Percentiles rank a stretch among this genome's conserved stretches.
Evolutionary conservation across 2,888 invertebrate species (phyloP).

Genomic region (Drosophila infuscata): DNA sequence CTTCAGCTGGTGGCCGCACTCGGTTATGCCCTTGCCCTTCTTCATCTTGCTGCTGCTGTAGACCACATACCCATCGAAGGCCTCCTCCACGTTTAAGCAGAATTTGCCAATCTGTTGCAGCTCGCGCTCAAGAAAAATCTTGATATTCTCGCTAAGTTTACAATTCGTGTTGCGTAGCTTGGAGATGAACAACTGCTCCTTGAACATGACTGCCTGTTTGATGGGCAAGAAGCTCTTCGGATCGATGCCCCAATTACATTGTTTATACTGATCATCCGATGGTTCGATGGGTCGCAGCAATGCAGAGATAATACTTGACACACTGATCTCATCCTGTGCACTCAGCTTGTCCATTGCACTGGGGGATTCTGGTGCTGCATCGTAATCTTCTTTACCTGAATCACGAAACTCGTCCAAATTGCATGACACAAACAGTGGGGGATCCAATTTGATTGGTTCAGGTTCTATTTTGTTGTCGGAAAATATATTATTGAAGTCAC

Average conservation of each 20-base stretch:
- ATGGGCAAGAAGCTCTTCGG: conserved; percentile 72
- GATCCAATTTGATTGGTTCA: conserved; percentile 38
- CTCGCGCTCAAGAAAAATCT: conserved; percentile 79
- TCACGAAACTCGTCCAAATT: conserved; percentile 43
- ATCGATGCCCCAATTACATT: conserved; percentile 71
- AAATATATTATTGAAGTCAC: fast-evolving
- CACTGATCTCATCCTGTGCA: conserved; percentile 80
- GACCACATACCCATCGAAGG: conserved; percentile 81
- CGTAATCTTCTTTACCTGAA: conserved; percentile 9
- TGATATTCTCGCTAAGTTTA: conserved; percentile 71
- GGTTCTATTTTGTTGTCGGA: neutral
- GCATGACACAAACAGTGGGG: conserved; percentile 69
- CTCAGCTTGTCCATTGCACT: conserved; percentile 57
- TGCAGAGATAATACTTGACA: conserved; percentile 80
- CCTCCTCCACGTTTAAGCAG: conserved; percentile 76
- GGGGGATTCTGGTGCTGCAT: conserved; percentile 43
- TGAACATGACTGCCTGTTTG: conserved; percentile 73
- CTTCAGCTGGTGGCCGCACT: conserved; percentile 74
- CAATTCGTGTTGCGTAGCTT: conserved; percentile 69
- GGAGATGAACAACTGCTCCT: conserved; percentile 74
- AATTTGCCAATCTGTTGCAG: conserved; percentile 74
- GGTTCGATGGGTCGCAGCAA: conserved; percentile 70
- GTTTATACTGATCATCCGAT: conserved; percentile 54
- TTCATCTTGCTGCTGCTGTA: conserved; percentile 77
- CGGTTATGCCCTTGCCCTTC: conserved; percentile 65